These are phyloP conservation scores for Gerris lacustris DNA, from an alignment of 2,888 invertebrate species.

Conservation along the genomic window DNA sequence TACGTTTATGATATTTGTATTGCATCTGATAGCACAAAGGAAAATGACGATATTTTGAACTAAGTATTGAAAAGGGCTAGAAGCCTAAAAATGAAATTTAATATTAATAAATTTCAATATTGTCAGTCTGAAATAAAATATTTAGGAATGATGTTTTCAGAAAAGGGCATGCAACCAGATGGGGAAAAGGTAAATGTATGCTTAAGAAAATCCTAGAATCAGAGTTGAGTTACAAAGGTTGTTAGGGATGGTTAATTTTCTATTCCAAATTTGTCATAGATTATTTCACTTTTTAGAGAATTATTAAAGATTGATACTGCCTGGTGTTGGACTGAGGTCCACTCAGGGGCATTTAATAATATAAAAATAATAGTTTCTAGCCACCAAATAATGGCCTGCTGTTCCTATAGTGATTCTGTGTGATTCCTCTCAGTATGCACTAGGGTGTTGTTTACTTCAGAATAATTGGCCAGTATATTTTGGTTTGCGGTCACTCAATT, in stretches of 20 bases:
- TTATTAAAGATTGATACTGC: background rate
- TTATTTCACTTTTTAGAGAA: background rate
- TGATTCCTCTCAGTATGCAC: background rate
- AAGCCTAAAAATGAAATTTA: background rate
- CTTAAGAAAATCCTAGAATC: background rate
- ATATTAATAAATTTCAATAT: no score
- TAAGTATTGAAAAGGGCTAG: background rate
- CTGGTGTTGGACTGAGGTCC: background rate
- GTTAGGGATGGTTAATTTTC: background rate
- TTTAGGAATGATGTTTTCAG: background rate
- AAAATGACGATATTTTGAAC: background rate
- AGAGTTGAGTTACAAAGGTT: background rate
- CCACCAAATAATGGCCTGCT: background rate
- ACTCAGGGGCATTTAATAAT: background rate
- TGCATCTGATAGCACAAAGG: slow-evolving; percentile 24
- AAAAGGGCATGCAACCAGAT: background rate
- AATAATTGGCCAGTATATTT: background rate
- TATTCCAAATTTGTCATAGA: background rate
- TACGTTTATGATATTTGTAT: slow-evolving; percentile 32
- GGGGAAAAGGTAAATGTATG: background rate
- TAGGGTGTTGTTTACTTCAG: background rate
- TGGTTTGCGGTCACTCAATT: no score
- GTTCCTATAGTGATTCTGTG: background rate
- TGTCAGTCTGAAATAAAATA: no score
- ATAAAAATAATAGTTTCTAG: background rate